Base-by-base conservation (phyloP, 2,888 invertebrate species). In the Pachycephus smyrnensis region DNA sequence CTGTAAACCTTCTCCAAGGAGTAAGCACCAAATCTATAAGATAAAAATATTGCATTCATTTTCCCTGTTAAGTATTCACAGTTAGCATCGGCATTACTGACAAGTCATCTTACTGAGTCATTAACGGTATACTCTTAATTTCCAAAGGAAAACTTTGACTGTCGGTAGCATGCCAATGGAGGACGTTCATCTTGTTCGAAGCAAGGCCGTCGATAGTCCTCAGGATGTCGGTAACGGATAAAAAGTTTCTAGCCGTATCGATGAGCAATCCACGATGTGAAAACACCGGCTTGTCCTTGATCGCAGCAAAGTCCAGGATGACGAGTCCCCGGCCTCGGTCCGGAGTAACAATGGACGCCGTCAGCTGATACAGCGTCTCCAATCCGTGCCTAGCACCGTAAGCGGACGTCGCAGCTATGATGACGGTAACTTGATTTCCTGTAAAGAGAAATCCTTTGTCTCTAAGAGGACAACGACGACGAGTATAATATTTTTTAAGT, bases 151-250 rank as follows among this genome's bases (percentile, higher is more conserved):
- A 98, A 86, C 98, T 98, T 84, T 98, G 98, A 1, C 97, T 95
- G 91, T 98, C 98, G 0, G 96, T 96, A 0, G 95, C 95, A 89
- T 97, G 97, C 98, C 98, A 98, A 89, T 98, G 98, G 73, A 98
- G 94, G 0, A 97, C 96, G 89, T 98, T 98, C 93, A 98, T 92
- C 92, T 98, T 98, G 75, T 95, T 95, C 31, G 96, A 94, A 1
- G 96, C 95, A 96, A 98, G 97, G 1, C 95, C 98, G 85, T 98
- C 96, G 82, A 98, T 92, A 74, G 96, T 96, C 82, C 93, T 94
- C 85, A 94, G 93, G 32, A 97, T 95, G 73, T 94, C 93, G 23
- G 90, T 91, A 82, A 97, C 91, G 0, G 97, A 95, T 35, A 98
- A 93, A 89, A 95, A 99, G 92, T 99, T 98, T 80, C 99, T 94